Base-by-base conservation (phyloP, 2,888 invertebrate species). In the Malachius bipustulatus region DNA sequence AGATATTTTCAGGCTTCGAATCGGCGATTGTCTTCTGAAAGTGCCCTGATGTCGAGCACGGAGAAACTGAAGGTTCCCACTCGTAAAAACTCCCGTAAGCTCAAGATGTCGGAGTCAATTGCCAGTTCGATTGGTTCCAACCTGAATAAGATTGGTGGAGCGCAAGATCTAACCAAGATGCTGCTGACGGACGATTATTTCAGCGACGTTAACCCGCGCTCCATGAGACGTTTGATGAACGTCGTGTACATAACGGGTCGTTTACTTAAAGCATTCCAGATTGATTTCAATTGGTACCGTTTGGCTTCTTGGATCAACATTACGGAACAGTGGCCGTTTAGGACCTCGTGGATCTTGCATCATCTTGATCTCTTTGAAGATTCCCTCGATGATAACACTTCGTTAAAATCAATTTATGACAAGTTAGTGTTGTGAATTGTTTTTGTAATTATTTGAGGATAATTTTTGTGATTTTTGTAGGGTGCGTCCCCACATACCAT, bases 281-380 rank as follows among this genome's bases (percentile, higher is more conserved):
- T 98, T 49, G 97, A 98, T 60, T 98, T 98, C 67, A 93, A 90
- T 65, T 98, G 97, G 97, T 90, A 94, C 65, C 46, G 54, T 26
- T 71, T 98, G 49, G 94, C 94, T 41, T 88, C 90, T 38, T 97
- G 97, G 97, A 87, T 97, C 47, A 96, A 97, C 64, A 77, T 98
- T 37, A 93, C 96, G 0, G 98, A 98, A 59, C 97, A 97, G 60
- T 98, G 97, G 97, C 97, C 97, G 0, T 87, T 93, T 64, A 73
- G 96, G 36, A 88, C 94, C 14, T 94, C 96, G 9, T 96, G 96
- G 94, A 82, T 98, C 53, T 91, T 97, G 44, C 77, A 93, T 51
- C 84, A 90, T 60, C 90, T 85, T 57, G 94, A 96, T 60, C 75
- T 83, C 37, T 80, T 77, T 49, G 91, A 94, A 57, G 87, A 90